Evolutionary conservation across 2,888 invertebrate species (phyloP), one percentile per base, ranked within the genome.

Genomic region (Drepana falcataria): DNA sequence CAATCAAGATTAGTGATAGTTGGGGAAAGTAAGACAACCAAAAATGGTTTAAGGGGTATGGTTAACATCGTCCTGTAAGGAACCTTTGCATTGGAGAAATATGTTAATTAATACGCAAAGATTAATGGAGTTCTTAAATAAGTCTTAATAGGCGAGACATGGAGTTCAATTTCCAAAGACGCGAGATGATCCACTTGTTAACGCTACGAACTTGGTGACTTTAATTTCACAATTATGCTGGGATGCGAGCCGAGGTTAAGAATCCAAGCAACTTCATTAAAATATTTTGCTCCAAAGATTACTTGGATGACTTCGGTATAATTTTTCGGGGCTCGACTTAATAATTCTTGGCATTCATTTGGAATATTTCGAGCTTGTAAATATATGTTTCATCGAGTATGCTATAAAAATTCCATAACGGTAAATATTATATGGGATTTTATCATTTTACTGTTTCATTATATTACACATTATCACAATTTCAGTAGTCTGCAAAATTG

Each of bases 181-280:
- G 61, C 63, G 55, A 55, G 65, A 69, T 66, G 60, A 64, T 62
- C 60, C 63, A 63, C 65, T 68, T 66, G 63, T 62, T 64, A 66
- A 67, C 64, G 59, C 59, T 54, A 59, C 61, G 75, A 78, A 64
- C 70, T 73, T 71, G 68, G 65, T 60, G 71, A 68, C 71, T 74
- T 72, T 76, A 75, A 81, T 81, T 79, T 77, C 65, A 77, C 71
- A 82, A 82, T 82, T 77, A 80, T 66, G 72, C 63, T 59, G 56
- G 56, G 61, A 56, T 58, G 58, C 59, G 62, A 63, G 63, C 60
- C 63, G 66, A 68, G 64, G 70, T 69, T 69, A 69, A 76, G 73
- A 78, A 77, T 77, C 73, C 67, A 63, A 69, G 58, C 64, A 73
- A 80, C 73, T 83, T 83, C 79, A 83, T 85, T 84, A 83, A 85